Percentiles rank a stretch among this genome's conserved stretches.
Conservation (phyloP, 2,888 invertebrate genomes). For the Phytoseiulus persimilis region DNA sequence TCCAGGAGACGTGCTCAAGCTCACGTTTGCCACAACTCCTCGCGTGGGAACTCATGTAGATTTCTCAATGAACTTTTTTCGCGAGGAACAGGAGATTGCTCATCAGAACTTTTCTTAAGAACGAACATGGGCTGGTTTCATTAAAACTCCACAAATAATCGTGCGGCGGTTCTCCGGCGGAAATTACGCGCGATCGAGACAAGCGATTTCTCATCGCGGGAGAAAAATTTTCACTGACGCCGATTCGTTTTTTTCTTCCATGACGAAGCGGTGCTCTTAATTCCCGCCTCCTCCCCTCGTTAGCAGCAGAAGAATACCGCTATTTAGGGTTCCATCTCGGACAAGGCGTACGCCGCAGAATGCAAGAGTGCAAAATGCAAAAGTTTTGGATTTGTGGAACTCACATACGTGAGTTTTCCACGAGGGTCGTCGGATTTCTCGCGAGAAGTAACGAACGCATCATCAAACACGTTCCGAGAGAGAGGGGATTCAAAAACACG, state of each 20-base stretch:
- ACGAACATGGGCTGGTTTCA: not conserved
- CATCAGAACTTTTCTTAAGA: not conserved
- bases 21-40: not conserved
- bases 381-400: not conserved
- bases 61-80: not conserved
- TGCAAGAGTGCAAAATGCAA: not conserved
- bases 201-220: not conserved
- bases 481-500: not conserved
- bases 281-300: too few species aligned
- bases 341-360: too few species aligned
- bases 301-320: too few species aligned
- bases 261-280: too few species aligned
- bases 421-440: not conserved
- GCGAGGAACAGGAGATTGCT: not conserved
- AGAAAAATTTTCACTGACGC: too few species aligned
- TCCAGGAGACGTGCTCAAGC: not conserved
- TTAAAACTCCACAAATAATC: not conserved
- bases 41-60: not conserved
- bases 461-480: not conserved
- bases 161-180: too few species aligned
- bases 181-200: not conserved
- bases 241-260: too few species aligned
- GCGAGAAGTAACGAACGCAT: not conserved
- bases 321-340: too few species aligned
- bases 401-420: not conserved